phyloP scores from a whole-genome alignment of 1,140 invertebrate species.

The Brachionus rubens region DNA sequence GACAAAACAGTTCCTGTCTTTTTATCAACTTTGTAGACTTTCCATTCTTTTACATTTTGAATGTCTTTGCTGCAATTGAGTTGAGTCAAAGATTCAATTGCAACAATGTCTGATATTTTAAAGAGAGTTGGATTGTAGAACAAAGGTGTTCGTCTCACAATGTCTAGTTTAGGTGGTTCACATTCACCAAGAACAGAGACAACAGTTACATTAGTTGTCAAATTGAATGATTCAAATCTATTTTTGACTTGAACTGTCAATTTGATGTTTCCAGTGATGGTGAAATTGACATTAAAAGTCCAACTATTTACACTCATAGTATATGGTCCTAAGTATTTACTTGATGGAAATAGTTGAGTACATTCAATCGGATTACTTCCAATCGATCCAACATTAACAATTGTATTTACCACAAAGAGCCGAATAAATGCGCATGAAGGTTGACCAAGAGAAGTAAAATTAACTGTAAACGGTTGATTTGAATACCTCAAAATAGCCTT shows the following conservation, averaged over 20 bases:
- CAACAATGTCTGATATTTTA: neutral
- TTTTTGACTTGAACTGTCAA: neutral
- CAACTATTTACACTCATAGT: neutral
- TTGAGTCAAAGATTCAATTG: neutral
- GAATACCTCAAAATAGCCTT: too few species aligned
- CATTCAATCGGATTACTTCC: neutral
- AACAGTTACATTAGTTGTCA: neutral
- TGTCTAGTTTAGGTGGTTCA: neutral
- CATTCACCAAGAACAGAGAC: neutral
- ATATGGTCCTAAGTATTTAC: neutral
- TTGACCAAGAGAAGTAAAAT: too few species aligned
- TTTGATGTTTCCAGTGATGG: neutral
- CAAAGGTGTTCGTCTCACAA: neutral
- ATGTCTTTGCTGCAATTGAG: neutral
- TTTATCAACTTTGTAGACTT: neutral
- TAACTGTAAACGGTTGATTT: too few species aligned
- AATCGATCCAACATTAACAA: too few species aligned
- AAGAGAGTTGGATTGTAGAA: neutral
- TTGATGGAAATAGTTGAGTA: neutral
- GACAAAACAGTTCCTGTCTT: neutral
- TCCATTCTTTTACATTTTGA: conserved; percentile 20
- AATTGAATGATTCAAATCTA: neutral
- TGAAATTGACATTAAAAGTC: neutral
- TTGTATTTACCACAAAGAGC: too few species aligned
- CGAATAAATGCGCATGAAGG: too few species aligned